Conservation (phyloP, 1,140 invertebrate genomes). For the Holcopasites calliopsidis region DNA sequence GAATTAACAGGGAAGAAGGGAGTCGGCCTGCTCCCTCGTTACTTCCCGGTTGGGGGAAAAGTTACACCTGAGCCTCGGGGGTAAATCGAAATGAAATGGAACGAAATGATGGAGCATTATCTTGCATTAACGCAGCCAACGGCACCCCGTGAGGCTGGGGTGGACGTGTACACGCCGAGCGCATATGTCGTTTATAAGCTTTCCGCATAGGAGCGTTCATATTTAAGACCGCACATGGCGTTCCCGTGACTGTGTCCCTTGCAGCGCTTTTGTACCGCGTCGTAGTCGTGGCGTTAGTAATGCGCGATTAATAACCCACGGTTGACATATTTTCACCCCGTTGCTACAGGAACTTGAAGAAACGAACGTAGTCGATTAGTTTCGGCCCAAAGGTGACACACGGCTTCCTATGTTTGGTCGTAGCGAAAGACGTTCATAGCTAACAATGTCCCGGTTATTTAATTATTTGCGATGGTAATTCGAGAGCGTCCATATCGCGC, state of each 20-base stretch:
- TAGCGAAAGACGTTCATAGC: not conserved
- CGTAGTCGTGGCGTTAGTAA: not conserved
- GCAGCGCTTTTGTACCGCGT: not conserved
- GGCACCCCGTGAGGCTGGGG: constrained; percentile 20
- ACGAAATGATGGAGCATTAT: constrained; percentile 52
- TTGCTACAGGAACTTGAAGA: not conserved
- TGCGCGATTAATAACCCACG: not conserved
- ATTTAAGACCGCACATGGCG: constrained; percentile 56
- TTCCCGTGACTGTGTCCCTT: constrained; percentile 27
- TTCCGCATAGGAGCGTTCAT: constrained; percentile 41
- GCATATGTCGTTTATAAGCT: constrained; percentile 58
- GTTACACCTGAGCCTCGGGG: constrained; percentile 47
- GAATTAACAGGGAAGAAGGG: constrained; percentile 42
- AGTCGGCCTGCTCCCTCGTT: not conserved
- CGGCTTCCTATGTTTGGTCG: no score
- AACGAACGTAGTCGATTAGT: not conserved
- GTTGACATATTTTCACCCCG: not conserved
- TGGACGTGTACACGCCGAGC: constrained; percentile 18
- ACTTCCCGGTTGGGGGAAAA: constrained; percentile 18
- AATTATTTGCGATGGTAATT: not conserved
- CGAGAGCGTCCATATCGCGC: not conserved
- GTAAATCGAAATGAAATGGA: constrained; percentile 36
- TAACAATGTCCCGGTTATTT: not conserved
- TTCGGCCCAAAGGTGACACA: not conserved
- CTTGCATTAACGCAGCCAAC: constrained; percentile 51